Evolutionary conservation across 2,113 vertebrate species (phyloP).

Genomic region (Tiliqua scincoides): DNA sequence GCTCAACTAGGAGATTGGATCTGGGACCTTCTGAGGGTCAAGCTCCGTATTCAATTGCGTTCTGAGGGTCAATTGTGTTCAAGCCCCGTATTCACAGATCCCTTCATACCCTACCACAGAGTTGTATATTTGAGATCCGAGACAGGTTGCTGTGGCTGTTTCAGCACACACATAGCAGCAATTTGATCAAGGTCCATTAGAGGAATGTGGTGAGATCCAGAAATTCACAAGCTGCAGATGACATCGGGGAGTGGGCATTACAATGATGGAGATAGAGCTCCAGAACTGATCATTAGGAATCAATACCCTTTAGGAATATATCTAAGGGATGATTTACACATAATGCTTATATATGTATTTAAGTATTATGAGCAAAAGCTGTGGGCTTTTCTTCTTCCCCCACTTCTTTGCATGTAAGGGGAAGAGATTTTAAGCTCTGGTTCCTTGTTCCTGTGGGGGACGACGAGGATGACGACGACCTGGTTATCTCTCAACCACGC

Average conservation of each 20-base stretch:
- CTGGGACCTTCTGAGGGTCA: too few relatives aligned
- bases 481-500: background rate
- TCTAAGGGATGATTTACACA: background rate
- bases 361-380: too few relatives aligned
- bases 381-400: too few relatives aligned
- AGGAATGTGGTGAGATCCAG: background rate
- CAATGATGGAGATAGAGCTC: background rate
- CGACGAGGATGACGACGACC: too few relatives aligned
- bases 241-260: background rate
- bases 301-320: background rate
- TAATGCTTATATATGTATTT: too few relatives aligned
- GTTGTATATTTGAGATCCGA: background rate
- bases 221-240: background rate
- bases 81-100: background rate
- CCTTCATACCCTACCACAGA: background rate
- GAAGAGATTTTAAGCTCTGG: too few relatives aligned
- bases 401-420: too few relatives aligned
- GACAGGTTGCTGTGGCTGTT: background rate
- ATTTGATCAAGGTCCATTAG: background rate
- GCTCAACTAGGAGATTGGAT: too few relatives aligned
- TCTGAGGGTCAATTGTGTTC: too few relatives aligned
- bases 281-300: background rate
- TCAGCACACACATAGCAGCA: background rate
- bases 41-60: too few relatives aligned
- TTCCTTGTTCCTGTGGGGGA: too few relatives aligned